Percentiles rank a stretch among this genome's conserved stretches.
phyloP scores from a whole-genome alignment of 37 sponge, comb jelly and placozoan genomes.

The Spongia lamella region DNA sequence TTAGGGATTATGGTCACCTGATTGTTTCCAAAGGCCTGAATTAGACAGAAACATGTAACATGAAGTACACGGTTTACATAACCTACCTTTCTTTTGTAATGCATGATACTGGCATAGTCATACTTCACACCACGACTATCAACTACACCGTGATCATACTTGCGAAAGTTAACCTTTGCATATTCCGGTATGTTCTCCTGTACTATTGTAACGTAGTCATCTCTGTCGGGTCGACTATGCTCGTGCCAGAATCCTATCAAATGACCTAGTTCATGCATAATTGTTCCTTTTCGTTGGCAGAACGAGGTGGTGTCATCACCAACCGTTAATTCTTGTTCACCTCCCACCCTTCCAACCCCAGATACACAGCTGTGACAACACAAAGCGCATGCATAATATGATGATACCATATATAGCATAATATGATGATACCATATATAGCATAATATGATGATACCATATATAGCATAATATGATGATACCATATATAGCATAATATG shows the following conservation, averaged over 20 bases:
- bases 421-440: too few species aligned
- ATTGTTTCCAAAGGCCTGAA: constrained; percentile 37
- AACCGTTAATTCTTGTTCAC: constrained; percentile 41
- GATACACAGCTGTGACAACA: constrained; percentile 52
- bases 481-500: too few species aligned
- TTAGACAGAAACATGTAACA: not conserved
- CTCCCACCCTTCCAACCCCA: constrained; percentile 59
- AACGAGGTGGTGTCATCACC: not conserved
- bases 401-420: too few species aligned
- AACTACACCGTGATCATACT: constrained; percentile 4
- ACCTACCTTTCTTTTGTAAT: constrained; percentile 38
- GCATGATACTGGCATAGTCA: constrained; percentile 70
- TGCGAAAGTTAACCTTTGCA: constrained; percentile 28
- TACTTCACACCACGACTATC: constrained; percentile 40
- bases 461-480: too few species aligned
- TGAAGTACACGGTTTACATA: too few species aligned
- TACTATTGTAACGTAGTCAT: constrained; percentile 51
- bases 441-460: too few species aligned
- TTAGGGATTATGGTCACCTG: constrained; percentile 38
- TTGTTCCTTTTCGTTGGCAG: constrained; percentile 43
- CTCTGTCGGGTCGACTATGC: constrained; percentile 80
- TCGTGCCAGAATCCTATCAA: constrained; percentile 83
- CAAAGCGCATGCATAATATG: too few species aligned
- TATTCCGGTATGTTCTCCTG: constrained; percentile 54
- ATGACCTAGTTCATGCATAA: constrained; percentile 83